Evolutionary conservation across 2,888 invertebrate species (phyloP).

Genomic region (Heteromurus nitidus): DNA sequence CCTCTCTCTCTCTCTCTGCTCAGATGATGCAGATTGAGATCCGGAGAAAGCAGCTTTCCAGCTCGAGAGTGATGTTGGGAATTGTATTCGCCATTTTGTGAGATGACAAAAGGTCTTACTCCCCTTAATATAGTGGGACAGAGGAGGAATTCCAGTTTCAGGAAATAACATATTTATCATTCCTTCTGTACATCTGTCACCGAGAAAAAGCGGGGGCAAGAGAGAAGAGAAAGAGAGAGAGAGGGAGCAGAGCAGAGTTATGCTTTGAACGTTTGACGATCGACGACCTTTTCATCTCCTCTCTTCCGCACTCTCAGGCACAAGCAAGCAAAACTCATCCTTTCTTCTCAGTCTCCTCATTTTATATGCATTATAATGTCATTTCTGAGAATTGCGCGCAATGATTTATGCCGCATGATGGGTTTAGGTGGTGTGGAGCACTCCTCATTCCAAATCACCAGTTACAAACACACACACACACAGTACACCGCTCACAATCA

Average conservation of each 20-base stretch:
- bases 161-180: conserved; percentile 25
- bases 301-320: neutral
- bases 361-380: conserved; percentile 23
- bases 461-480: too few relatives aligned
- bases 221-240: conserved; percentile 8
- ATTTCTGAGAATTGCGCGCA: neutral
- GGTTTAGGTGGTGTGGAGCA: conserved; percentile 7
- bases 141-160: conserved; percentile 2
- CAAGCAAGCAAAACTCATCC: neutral
- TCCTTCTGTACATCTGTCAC: conserved; percentile 28
- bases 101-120: too few relatives aligned
- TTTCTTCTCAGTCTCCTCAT: conserved; percentile 13
- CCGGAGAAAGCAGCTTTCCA: too few relatives aligned
- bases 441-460: too few relatives aligned
- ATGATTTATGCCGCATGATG: neutral
- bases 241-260: neutral
- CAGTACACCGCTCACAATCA: too few relatives aligned
- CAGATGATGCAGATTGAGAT: neutral
- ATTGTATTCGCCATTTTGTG: too few relatives aligned
- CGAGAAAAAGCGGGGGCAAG: neutral
- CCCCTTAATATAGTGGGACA: too few relatives aligned
- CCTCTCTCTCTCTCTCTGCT: neutral
- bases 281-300: conserved; percentile 26
- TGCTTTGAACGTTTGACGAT: neutral
- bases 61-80: too few relatives aligned